These are phyloP conservation scores for Conus betulinus DNA, from an alignment of 1,140 invertebrate species.

Conservation along the genomic window DNA sequence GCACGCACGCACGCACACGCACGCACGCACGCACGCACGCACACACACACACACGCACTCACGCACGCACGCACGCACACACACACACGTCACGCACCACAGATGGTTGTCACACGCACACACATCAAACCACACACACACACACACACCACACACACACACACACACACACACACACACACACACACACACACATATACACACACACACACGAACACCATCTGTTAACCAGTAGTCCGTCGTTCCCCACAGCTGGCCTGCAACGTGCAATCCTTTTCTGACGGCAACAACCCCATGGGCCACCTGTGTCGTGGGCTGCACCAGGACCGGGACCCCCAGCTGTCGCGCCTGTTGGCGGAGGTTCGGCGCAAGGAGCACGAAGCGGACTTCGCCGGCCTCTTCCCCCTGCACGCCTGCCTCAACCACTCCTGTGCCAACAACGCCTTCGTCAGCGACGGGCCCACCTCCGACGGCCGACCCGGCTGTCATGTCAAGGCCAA, in stretches of 20 bases:
- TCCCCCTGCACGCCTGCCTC: constrained; percentile 61
- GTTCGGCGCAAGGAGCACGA: constrained; percentile 40
- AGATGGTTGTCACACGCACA: no score
- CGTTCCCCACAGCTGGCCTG: constrained; percentile 39
- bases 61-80: no score
- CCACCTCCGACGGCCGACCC: constrained; percentile 45
- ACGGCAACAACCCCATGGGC: constrained; percentile 50
- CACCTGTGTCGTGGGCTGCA: constrained; percentile 33
- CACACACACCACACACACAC: no score
- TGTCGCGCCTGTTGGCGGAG: neutral
- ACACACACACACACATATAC: no score
- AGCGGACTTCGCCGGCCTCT: constrained; percentile 63
- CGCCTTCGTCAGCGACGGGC: constrained; percentile 51
- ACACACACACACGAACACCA: no score
- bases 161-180: no score
- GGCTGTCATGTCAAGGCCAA: constrained; percentile 54
- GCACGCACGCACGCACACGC: no score
- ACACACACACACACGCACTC: no score
- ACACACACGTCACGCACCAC: no score
- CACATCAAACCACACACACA: no score
- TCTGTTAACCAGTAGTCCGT: neutral
- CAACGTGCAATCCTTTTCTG: constrained; percentile 62
- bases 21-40: neutral
- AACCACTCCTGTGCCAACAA: constrained; percentile 66
- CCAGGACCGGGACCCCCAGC: constrained; percentile 15